Conservation (phyloP, 1,140 invertebrate genomes). For the Psix sp. region DNA sequence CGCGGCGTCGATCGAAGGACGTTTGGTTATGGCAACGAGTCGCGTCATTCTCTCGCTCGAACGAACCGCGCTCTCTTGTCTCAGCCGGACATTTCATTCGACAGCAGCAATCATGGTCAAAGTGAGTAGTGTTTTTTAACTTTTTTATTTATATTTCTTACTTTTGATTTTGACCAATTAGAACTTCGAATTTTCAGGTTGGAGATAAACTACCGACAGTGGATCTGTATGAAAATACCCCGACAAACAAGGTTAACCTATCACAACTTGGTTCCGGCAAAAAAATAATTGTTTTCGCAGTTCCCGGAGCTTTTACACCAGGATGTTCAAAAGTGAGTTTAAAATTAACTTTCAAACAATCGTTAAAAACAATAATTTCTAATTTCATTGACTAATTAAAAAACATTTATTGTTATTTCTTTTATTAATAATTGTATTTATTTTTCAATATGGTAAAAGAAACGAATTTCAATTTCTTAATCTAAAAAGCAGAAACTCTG, state of each 20-base stretch:
- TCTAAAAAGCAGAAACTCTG: too few species aligned
- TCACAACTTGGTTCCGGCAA: conserved; percentile 85
- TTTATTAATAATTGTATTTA: too few species aligned
- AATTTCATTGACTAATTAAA: too few species aligned
- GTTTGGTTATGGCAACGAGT: conserved; percentile 29
- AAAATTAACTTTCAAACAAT: background rate
- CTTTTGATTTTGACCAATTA: conserved; percentile 1
- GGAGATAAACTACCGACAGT: conserved; percentile 89
- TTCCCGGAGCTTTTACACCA: conserved; percentile 97
- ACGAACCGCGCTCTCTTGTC: conserved; percentile 42
- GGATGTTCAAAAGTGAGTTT: conserved; percentile 89
- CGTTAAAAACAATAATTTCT: too few species aligned
- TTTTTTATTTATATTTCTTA: conserved; percentile 10
- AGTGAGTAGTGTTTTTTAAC: conserved; percentile 61
- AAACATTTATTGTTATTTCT: too few species aligned
- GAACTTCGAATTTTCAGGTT: conserved; percentile 78
- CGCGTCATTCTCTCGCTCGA: conserved; percentile 36
- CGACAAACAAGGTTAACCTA: conserved; percentile 90
- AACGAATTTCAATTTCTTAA: too few species aligned
- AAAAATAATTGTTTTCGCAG: conserved; percentile 92
- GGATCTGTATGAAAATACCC: conserved; percentile 89
- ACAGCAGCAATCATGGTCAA: conserved; percentile 70
- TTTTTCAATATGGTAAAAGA: too few species aligned
- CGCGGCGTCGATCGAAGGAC: conserved; percentile 19
- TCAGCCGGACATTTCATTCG: conserved; percentile 62